Base-by-base conservation (phyloP, 2,113 vertebrate species). In the Lepus timidus region DNA sequence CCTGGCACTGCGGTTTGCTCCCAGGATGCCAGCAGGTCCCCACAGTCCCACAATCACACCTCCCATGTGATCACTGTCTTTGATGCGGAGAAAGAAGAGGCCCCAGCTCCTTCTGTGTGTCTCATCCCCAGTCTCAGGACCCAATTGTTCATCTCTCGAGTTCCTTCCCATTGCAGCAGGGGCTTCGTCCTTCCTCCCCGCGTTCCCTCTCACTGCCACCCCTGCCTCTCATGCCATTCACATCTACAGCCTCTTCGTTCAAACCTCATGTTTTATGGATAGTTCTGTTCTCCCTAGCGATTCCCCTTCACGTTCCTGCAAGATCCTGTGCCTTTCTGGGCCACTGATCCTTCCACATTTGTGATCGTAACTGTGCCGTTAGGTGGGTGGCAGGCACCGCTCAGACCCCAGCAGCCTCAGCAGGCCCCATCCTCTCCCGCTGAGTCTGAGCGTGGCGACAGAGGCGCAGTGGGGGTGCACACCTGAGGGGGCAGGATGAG, bases 241-340 rank as follows among this genome's bases (percentile, higher is more conserved):
- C 19, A 58, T 55, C 29, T 36, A 22, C 62, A 75, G 55, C 65
- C 70, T 25, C 76, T 81, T 85, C 31, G 49, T 33, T 74, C 29
- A 31, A 88, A 65, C 12, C 36, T 88, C 68, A 17, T 55, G 22
- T 27, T 74, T 80, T 44, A 80, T 84, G 67, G 11, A 39, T 44
- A 6, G 44, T 79, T 55, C 71, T 68, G 0, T 75, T 91, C 88
- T 52, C 25, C 58, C 84, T 61, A 36, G 33, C 13, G 3, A 75
- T 78, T 58, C 31, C 31, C 51, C 88, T 91, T 96, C 70, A 39
- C 74, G 78, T 86, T 80, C 84, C 65, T 75, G 19, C 31, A 68
- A 68, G 75, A 82, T 31, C 39, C 17, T 67, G 8, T 64, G 73
- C 79, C 84, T 90, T 79, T 0, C 68, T 58, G 79, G 31, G 19